Evolutionary conservation across 92 coral and sea anemone genomes (phyloP).

Genomic region (Epizoanthus rinbou): DNA sequence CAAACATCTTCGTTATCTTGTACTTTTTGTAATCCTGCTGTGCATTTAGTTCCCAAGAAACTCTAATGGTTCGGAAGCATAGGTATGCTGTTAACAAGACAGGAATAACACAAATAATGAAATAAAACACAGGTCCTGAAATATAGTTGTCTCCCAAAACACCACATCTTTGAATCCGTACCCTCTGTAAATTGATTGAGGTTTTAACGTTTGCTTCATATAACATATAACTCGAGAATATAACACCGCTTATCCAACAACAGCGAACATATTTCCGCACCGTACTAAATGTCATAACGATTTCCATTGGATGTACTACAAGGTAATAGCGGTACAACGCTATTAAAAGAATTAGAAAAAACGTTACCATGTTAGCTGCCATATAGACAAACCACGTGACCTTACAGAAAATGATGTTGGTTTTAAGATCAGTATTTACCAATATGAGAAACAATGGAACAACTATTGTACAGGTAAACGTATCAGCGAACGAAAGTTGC

Average conservation of each 20-base stretch:
- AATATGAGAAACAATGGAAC: background rate
- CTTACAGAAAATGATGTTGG: conserved; percentile 5
- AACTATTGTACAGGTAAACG: background rate
- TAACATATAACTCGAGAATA: background rate
- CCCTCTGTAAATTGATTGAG: background rate
- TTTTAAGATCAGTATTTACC: background rate
- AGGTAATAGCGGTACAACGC: conserved; percentile 26
- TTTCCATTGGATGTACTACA: conserved; percentile 19
- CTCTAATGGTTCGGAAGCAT: conserved; percentile 8
- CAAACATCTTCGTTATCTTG: conserved; percentile 25
- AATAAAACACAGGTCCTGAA: background rate
- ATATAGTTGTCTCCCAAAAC: background rate
- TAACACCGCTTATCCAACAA: conserved; percentile 8
- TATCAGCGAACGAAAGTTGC: conserved; percentile 21
- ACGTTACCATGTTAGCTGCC: background rate
- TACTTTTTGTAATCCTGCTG: conserved; percentile 1
- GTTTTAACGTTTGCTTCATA: background rate
- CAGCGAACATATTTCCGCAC: background rate
- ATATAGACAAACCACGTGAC: background rate
- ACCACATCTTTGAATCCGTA: background rate
- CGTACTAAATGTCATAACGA: conserved; percentile 8
- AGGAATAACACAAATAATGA: conserved; percentile 8
- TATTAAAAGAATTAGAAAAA: conserved; percentile 7
- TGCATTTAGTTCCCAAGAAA: conserved; percentile 11
- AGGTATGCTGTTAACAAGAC: conserved; percentile 1